Evolutionary conservation across 2,888 invertebrate species (phyloP), one percentile per base, ranked within the genome.

Genomic region (Meliscaeva auricollis): DNA sequence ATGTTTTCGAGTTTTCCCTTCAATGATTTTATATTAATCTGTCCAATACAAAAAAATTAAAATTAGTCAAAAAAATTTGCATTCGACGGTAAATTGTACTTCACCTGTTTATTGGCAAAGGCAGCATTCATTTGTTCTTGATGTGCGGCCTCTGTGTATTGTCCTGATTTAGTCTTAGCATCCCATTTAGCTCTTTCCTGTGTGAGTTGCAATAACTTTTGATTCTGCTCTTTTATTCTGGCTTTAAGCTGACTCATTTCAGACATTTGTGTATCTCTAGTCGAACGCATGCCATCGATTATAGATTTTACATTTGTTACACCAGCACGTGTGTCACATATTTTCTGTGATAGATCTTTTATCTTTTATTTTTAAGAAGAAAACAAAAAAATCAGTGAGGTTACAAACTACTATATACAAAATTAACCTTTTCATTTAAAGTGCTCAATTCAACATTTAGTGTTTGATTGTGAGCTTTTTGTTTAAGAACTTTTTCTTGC

Each of bases 271-370:
- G 96, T 93, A 91, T 99, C 99, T 3, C 99, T 94, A n/a, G 97
- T 97, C 0, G 96, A 94, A 69, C 96, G 93, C 99, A 99, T 99
- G 0, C 97, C 96, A 91, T 99, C 99, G 77, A 99, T 99, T n/a
- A 97, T 97, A 0, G 97, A 95, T 92, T 99, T 99, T 2, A 98
- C 96, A 44, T 96, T 96, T 0, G 98, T 97, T 0, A 99, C 98
- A 2, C 96, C 97, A 5, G 96, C 96, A 17, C 96, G 94, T 0
- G 97, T 96, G 90, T 97, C 96, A 89, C 95, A 95, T 87, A 97
- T 97, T 90, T 96, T 96, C 88, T 95, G 95, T 8, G 96, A 96
- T 68, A 97, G 92, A 89, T 97, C 97, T 87, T 95, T 95, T 30
- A 97, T 96, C 95, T 92, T n/a, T n/a, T n/a, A n/a, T n/a, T n/a